Percentiles rank a stretch among this genome's conserved stretches.
Evolutionary conservation across 2,797 vertebrate species (phyloP).

Genomic region (Philypnodon macrostomus): DNA sequence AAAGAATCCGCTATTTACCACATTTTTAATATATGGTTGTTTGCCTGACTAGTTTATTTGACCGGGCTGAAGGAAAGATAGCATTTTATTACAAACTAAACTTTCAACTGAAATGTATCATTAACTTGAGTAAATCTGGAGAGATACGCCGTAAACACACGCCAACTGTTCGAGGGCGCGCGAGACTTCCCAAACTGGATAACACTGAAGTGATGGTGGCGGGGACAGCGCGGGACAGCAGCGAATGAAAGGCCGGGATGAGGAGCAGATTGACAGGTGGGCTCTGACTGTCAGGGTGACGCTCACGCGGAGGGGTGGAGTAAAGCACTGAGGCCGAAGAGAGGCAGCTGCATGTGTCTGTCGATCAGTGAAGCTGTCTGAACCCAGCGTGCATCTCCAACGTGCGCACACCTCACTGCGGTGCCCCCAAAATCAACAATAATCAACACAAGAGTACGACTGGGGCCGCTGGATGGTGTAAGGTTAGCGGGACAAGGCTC

Average conservation of each 20-base stretch:
- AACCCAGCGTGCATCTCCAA: constrained; percentile 89
- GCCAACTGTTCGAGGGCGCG: constrained; percentile 23
- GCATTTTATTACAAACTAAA: neutral
- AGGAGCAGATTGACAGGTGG: constrained; percentile 95
- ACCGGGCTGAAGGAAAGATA: neutral
- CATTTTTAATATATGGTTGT: no score
- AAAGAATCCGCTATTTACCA: no score
- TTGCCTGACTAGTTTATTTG: neutral
- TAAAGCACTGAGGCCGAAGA: constrained; percentile 89
- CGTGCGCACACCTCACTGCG: constrained; percentile 86
- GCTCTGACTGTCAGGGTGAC: constrained; percentile 99
- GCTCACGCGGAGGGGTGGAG: constrained; percentile 94
- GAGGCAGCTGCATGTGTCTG: constrained; percentile 98
- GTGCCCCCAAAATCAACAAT: constrained; percentile 61
- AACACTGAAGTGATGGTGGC: constrained; percentile 5
- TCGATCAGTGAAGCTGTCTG: constrained; percentile 99
- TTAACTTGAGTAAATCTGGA: neutral
- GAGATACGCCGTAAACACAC: neutral
- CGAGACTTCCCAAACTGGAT: constrained; percentile 16
- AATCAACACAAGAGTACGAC: constrained; percentile 2
- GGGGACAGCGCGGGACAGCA: constrained; percentile 8
- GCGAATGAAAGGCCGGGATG: constrained; percentile 85
- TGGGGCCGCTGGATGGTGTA: constrained; percentile 7
- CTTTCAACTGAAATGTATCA: neutral
- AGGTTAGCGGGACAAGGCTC: constrained; percentile 28